These are phyloP conservation scores for Pachypeltis micranthus DNA, from an alignment of 1,140 invertebrate genomes.

Conservation along the genomic window DNA sequence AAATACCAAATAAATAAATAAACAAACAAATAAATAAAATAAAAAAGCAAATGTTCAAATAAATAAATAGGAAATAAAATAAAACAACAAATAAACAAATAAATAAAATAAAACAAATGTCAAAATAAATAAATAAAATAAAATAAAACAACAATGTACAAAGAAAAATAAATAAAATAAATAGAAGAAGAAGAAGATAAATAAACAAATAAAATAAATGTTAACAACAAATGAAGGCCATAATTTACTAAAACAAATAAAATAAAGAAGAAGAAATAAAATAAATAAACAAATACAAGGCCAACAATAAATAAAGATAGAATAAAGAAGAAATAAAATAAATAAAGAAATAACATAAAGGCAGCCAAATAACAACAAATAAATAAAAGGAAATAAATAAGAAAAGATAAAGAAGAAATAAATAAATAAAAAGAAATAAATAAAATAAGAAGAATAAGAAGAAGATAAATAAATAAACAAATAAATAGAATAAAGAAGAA, in stretches of 20 bases:
- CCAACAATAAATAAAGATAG: conserved; percentile 7
- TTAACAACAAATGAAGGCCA: conserved; percentile 1
- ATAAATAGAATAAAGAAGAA: no score
- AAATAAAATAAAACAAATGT: conserved; percentile 2
- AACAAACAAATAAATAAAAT: no score
- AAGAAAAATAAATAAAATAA: conserved; percentile 7
- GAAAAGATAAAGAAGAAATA: no score
- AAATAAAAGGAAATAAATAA: no score
- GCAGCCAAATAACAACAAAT: no score
- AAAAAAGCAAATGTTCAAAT: background rate
- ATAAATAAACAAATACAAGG: background rate
- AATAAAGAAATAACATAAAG: no score
- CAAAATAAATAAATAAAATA: conserved; percentile 10
- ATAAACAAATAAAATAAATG: conserved; percentile 4
- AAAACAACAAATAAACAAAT: background rate
- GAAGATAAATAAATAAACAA: no score
- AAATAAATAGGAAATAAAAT: background rate
- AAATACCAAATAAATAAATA: conserved; percentile 1
- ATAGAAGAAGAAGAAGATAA: conserved; percentile 14
- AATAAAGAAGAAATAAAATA: conserved; percentile 8
- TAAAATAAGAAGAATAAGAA: no score
- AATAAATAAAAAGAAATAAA: no score
- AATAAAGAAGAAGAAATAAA: background rate
- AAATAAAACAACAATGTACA: conserved; percentile 7
- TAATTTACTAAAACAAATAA: background rate